Evolutionary conservation across 2,797 vertebrate genomes (phyloP).

Genomic region (Emydoidea blandingii): DNA sequence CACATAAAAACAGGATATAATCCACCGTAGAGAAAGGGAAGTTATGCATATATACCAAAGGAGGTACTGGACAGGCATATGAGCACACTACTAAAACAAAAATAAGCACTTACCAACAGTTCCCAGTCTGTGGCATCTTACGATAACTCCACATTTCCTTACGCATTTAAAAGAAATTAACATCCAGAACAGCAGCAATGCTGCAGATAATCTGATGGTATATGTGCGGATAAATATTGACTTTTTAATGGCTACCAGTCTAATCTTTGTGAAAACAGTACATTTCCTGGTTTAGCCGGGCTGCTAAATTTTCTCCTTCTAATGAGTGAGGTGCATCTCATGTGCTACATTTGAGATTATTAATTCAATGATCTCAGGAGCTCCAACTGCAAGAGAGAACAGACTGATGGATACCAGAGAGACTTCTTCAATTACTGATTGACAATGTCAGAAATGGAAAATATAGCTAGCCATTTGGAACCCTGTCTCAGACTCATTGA

Average conservation of each 20-base stretch:
- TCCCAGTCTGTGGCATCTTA: slow-evolving; percentile 58
- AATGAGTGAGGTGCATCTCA: not conserved
- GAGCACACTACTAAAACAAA: not conserved
- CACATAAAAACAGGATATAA: not conserved
- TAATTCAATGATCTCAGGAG: not conserved
- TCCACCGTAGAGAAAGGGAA: not conserved
- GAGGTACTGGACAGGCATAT: not conserved
- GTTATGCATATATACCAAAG: not conserved
- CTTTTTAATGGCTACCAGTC: not conserved
- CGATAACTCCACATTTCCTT: not conserved
- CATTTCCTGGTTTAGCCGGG: not conserved
- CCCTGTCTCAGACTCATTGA: not conserved
- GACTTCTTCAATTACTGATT: not conserved
- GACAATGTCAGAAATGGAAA: not conserved
- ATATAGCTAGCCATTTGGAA: not conserved
- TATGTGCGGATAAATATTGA: not conserved
- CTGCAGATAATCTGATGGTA: not conserved
- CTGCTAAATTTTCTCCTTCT: not conserved
- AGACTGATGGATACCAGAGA: fast-evolving
- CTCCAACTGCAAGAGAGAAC: not conserved
- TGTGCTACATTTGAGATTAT: not conserved
- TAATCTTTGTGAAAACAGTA: not conserved
- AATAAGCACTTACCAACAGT: slow-evolving; percentile 23
- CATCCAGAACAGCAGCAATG: not conserved
- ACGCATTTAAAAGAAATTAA: not conserved